These are phyloP conservation scores for Zophobas atratus DNA, from an alignment of 1,140 invertebrate species.

Conservation along the genomic window DNA sequence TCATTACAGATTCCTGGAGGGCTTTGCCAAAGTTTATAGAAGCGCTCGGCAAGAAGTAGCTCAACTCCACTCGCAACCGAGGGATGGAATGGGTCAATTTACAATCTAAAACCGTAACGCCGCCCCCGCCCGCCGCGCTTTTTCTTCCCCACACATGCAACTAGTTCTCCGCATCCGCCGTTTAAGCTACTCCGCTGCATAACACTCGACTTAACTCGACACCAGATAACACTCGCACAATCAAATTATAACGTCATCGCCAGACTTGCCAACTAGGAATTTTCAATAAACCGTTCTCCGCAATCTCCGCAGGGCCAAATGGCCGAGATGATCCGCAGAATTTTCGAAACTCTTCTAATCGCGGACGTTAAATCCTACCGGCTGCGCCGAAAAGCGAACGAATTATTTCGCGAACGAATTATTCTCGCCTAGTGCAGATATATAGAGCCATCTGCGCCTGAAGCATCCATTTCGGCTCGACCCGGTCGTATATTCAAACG, in stretches of 20 bases:
- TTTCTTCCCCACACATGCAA: slow-evolving; percentile 18
- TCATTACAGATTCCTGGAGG: slow-evolving; percentile 59
- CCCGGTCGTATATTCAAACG: slow-evolving; percentile 11
- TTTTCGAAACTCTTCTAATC: too few relatives aligned
- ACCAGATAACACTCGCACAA: slow-evolving; percentile 20
- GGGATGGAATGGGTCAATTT: slow-evolving; percentile 54
- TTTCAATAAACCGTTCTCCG: slow-evolving; percentile 11
- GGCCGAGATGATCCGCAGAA: too few relatives aligned
- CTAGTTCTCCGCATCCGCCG: background rate
- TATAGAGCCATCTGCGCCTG: background rate
- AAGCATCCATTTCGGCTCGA: background rate
- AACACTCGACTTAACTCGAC: slow-evolving; percentile 5
- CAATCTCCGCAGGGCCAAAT: too few relatives aligned
- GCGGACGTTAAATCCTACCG: too few relatives aligned
- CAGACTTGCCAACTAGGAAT: slow-evolving; percentile 16
- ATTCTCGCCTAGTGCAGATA: background rate
- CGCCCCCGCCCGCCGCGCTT: background rate
- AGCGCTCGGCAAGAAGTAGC: slow-evolving; percentile 47
- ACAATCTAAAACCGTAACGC: slow-evolving; percentile 46
- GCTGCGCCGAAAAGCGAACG: too few relatives aligned
- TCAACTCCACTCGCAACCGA: slow-evolving; percentile 26
- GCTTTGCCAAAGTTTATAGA: slow-evolving; percentile 54
- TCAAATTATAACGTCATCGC: slow-evolving; percentile 17
- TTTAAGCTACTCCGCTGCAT: slow-evolving; percentile 3
- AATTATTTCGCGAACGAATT: too few relatives aligned